These are phyloP conservation scores for Agrochola circellaris DNA, from an alignment of 2,888 invertebrate genomes.

Conservation along the genomic window DNA sequence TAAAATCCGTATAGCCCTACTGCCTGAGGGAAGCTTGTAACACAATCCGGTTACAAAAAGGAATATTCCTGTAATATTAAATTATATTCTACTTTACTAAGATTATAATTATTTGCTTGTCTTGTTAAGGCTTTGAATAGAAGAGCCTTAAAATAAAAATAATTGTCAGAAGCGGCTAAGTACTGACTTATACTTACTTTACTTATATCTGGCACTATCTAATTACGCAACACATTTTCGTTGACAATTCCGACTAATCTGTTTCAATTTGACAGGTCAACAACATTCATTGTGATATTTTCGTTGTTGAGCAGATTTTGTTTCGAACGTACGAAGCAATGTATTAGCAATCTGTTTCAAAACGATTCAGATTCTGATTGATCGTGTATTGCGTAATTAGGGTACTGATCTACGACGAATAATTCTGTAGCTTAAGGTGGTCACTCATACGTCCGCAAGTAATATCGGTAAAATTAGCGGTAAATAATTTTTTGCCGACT, in stretches of 20 bases:
- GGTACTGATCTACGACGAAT: neutral
- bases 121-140: constrained; percentile 5
- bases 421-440: neutral
- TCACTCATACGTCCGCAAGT: neutral
- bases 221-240: too few species aligned
- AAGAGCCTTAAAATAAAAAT: neutral
- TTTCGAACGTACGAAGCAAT: too few species aligned
- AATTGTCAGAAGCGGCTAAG: neutral
- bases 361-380: too few species aligned
- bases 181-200: neutral
- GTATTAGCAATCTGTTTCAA: too few species aligned
- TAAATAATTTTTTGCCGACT: neutral
- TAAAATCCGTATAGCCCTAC: constrained; percentile 25
- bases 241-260: too few species aligned
- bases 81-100: constrained; percentile 7
- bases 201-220: too few species aligned
- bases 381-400: too few species aligned
- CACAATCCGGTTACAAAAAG: constrained; percentile 8
- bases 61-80: constrained; percentile 23
- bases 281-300: too few species aligned
- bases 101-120: constrained; percentile 35
- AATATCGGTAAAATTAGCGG: neutral
- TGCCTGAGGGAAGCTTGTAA: constrained; percentile 30
- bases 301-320: too few species aligned
- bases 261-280: too few species aligned